These are phyloP conservation scores for Synanthedon myopaeformis DNA, from an alignment of 2,888 invertebrate genomes.

Conservation along the genomic window DNA sequence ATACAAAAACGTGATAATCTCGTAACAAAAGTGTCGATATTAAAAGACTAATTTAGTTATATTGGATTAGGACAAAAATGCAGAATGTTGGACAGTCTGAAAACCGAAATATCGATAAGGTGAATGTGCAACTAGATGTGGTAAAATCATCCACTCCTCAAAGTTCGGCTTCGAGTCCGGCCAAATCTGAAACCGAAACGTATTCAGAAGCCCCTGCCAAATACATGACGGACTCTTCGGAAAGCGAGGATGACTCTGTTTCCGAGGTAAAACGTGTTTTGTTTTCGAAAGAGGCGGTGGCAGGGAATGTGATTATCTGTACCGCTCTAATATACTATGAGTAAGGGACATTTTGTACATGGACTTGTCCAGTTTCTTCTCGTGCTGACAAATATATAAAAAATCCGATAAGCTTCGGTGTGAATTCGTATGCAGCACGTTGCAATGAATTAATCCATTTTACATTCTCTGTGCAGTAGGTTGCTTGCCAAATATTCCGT, in stretches of 20 bases:
- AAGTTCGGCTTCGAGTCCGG: slow-evolving; percentile 85
- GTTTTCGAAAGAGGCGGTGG: slow-evolving; percentile 68
- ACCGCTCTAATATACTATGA: slow-evolving; percentile 72
- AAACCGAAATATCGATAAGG: slow-evolving; percentile 85
- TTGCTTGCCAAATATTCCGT: slow-evolving; percentile 70
- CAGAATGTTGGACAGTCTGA: slow-evolving; percentile 92
- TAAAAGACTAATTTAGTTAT: slow-evolving; percentile 67
- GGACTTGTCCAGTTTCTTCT: slow-evolving; percentile 51
- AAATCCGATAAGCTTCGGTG: slow-evolving; percentile 20
- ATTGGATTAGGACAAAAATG: slow-evolving; percentile 83
- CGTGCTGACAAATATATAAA: slow-evolving; percentile 14
- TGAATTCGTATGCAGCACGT: slow-evolving; percentile 39
- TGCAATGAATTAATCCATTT: slow-evolving; percentile 42
- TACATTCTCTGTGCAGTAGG: slow-evolving; percentile 54
- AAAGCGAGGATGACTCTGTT: slow-evolving; percentile 96
- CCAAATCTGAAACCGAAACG: slow-evolving; percentile 89
- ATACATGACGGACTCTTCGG: slow-evolving; percentile 93
- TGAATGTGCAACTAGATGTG: slow-evolving; percentile 79
- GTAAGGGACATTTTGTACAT: slow-evolving; percentile 77
- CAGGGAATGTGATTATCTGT: slow-evolving; percentile 69
- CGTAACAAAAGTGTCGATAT: slow-evolving; percentile 66
- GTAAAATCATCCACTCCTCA: slow-evolving; percentile 85
- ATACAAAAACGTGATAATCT: slow-evolving; percentile 68
- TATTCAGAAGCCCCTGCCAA: slow-evolving; percentile 86
- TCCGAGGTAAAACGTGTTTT: slow-evolving; percentile 87